These are phyloP conservation scores for Callyntrura guangdongensis DNA, from an alignment of 2,888 invertebrate genomes.

Conservation along the genomic window DNA sequence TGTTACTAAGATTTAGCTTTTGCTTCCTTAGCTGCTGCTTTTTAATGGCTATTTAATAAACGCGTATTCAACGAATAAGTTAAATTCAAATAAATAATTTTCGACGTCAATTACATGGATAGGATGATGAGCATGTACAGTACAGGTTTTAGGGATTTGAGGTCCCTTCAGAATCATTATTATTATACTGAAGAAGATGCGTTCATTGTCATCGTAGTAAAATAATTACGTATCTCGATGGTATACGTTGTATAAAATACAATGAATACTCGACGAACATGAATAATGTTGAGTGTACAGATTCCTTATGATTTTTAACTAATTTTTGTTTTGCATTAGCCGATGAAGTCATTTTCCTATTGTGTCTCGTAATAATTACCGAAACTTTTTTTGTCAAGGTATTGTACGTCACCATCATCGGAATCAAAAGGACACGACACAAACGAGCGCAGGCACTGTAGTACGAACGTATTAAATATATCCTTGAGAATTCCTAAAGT, in stretches of 20 bases:
- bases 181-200: background rate
- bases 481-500: conserved; percentile 47
- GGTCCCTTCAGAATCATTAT: background rate
- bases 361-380: conserved; percentile 56
- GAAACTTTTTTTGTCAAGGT: conserved; percentile 59
- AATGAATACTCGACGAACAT: background rate
- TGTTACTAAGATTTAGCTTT: background rate
- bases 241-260: background rate
- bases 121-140: background rate
- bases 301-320: conserved; percentile 54
- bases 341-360: conserved; percentile 70
- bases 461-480: background rate
- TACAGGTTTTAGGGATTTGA: background rate
- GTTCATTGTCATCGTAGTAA: conserved; percentile 14
- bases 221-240: background rate
- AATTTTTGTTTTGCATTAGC: conserved; percentile 36
- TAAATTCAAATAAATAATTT: conserved; percentile 41
- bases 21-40: conserved; percentile 1
- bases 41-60: conserved; percentile 46
- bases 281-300: background rate
- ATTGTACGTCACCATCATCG: conserved; percentile 30
- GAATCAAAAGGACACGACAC: conserved; percentile 58
- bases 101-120: background rate
- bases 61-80: background rate
- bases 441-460: background rate